Evolutionary conservation across 2,797 vertebrate genomes (phyloP), one percentile per base, ranked within the genome.

Genomic region (Protonibea diacanthus): DNA sequence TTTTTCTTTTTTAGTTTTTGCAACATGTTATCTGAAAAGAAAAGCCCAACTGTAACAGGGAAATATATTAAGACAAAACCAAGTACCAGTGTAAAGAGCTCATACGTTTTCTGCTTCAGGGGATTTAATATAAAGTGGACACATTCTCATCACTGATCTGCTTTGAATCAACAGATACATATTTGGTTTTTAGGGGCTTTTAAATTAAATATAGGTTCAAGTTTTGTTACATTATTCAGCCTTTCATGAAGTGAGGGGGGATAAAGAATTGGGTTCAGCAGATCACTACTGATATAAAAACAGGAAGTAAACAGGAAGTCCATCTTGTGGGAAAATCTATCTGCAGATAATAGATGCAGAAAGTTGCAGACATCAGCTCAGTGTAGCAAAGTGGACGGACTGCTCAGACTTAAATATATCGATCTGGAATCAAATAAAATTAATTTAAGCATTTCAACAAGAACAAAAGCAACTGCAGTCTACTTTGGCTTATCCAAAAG

Each of bases 401-500:
- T 84, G 83, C 77, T 73, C 71, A 84, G 84, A 90, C 80, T 88
- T 87, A 87, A 93, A 94, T 82, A 94, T 82, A 91, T 91, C 8
- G 40, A 91, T 80, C 74, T 70, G 60, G 71, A 91, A 77, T 88
- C 69, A 90, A 92, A 87, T 78, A 29, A 91, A 89, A 89, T 88
- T 29, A 78, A 78, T 76, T 76, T n/a, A 89, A 76, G 55, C 47
- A 74, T 82, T 85, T 82, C 49, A 82, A 83, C 74, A 74, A 65
- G 68, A 82, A 88, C 75, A 89, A 89, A 94, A 90, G 87, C 88
- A 88, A 92, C 84, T 94, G 94, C 95, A 95, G 95, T 95, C 94
- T 93, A 94, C 95, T 95, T 95, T 95, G 95, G 95, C 95, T 94
- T 94, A 82, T 93, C 93, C 88, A 89, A 91, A 91, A 85, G 88